phyloP scores from a whole-genome alignment of 2,797 vertebrate genomes.

The Triplophysa bombifrons region DNA sequence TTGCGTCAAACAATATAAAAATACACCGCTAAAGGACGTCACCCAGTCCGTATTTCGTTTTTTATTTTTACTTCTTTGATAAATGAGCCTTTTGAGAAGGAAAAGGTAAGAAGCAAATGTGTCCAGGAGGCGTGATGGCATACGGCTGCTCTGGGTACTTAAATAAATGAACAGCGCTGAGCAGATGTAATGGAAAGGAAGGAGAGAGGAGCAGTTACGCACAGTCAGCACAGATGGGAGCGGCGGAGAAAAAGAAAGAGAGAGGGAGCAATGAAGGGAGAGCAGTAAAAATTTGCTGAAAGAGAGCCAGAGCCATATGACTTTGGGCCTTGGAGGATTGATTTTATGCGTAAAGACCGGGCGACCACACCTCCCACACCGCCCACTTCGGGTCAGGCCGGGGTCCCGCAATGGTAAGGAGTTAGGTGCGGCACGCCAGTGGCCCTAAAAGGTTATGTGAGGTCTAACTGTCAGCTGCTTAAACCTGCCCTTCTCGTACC shows the following conservation, averaged over 20 bases:
- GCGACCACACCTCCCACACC: slow-evolving; percentile 49
- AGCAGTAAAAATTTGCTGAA: neutral
- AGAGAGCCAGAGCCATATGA: slow-evolving; percentile 16
- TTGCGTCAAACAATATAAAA: neutral
- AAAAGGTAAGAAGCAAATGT: slow-evolving; percentile 32
- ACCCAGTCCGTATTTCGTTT: neutral
- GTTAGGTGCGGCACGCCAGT: slow-evolving; percentile 17
- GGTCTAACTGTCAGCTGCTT: slow-evolving; percentile 37
- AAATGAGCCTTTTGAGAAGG: slow-evolving; percentile 27
- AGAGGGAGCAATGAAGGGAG: slow-evolving; percentile 8
- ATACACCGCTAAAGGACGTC: neutral
- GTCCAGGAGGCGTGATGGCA: slow-evolving; percentile 39
- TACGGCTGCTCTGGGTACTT: slow-evolving; percentile 37
- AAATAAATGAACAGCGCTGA: slow-evolving; percentile 50
- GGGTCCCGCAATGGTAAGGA: slow-evolving; percentile 31
- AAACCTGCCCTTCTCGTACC: slow-evolving; percentile 33
- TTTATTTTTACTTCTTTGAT: slow-evolving; percentile 31
- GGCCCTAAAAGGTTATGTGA: slow-evolving; percentile 45
- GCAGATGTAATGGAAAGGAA: slow-evolving; percentile 55
- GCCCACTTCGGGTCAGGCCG: slow-evolving; percentile 49
- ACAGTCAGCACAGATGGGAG: slow-evolving; percentile 57
- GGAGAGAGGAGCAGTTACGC: slow-evolving; percentile 46
- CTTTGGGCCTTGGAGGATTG: slow-evolving; percentile 48
- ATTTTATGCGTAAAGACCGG: slow-evolving; percentile 45
- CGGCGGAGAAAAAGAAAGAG: slow-evolving; percentile 14